A percentile compares a stretch with the other conserved stretches of the same genome.
These are phyloP conservation scores for Edolisoma coerulescens DNA, from an alignment of 2,113 vertebrate species.

Conservation along the genomic window DNA sequence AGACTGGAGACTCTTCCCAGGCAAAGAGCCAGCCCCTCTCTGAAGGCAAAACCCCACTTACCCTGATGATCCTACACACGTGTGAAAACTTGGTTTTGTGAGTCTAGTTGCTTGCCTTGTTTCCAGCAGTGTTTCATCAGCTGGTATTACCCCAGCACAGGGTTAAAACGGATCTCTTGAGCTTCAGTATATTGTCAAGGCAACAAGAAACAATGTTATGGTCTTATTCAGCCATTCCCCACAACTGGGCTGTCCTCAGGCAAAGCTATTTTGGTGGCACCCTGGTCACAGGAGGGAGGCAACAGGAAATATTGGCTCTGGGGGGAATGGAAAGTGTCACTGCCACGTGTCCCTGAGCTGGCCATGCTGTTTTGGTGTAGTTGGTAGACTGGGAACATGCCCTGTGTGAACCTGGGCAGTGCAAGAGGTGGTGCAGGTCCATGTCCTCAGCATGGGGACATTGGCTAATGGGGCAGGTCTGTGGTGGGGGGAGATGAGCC, in stretches of 20 bases:
- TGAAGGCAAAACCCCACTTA: background rate
- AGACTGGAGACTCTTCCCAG: background rate
- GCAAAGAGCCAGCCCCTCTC: background rate
- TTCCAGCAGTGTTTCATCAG: background rate
- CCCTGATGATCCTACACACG: background rate
- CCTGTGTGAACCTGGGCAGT: background rate
- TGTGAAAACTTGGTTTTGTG: background rate
- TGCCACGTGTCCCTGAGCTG: background rate
- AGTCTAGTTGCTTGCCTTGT: background rate
- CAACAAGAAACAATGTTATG: background rate
- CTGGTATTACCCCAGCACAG: background rate
- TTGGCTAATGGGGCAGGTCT: background rate
- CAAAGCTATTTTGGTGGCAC: background rate
- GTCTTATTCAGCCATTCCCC: background rate
- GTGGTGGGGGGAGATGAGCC: background rate
- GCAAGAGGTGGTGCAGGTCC: background rate
- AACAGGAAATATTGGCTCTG: background rate
- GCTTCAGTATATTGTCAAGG: background rate
- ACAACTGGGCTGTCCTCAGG: background rate
- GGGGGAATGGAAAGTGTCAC: background rate
- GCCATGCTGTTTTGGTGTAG: background rate
- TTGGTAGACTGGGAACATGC: background rate
- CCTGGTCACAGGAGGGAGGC: background rate
- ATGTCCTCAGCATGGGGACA: fast-evolving
- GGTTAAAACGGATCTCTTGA: background rate